Percentiles rank a stretch among this genome's conserved stretches.
Evolutionary conservation across 2,113 vertebrate genomes (phyloP).

Genomic region (Neolamprologus sp.): DNA sequence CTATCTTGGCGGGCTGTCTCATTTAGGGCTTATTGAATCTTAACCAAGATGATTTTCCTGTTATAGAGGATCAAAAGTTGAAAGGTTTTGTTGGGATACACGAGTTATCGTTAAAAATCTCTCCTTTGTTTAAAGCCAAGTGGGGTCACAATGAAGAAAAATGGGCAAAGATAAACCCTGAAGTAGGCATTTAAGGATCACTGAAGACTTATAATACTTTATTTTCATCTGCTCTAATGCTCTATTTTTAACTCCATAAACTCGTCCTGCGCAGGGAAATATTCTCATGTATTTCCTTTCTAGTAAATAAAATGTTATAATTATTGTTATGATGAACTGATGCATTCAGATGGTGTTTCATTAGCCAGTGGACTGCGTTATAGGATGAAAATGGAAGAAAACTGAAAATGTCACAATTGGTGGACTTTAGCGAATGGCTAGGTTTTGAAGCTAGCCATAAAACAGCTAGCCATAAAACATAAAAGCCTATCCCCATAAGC

Average conservation of each 20-base stretch:
- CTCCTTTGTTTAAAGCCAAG: neutral
- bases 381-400: neutral
- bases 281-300: neutral
- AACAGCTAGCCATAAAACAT: neutral
- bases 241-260: neutral
- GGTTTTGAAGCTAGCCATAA: neutral
- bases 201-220: neutral
- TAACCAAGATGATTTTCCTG: neutral
- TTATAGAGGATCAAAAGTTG: neutral
- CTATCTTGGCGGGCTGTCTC: neutral
- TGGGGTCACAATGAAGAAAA: neutral
- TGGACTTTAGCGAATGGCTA: neutral
- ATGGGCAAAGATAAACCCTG: neutral
- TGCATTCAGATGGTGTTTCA: neutral
- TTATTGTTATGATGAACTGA: neutral
- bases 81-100: neutral
- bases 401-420: neutral
- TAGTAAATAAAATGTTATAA: neutral
- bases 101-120: neutral
- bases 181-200: neutral
- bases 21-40: neutral
- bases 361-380: neutral
- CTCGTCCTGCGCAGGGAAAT: neutral
- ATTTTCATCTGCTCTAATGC: neutral
- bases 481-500: neutral